Base-by-base conservation (phyloP, 1,140 invertebrate species). In the Hyles euphorbiae region DNA sequence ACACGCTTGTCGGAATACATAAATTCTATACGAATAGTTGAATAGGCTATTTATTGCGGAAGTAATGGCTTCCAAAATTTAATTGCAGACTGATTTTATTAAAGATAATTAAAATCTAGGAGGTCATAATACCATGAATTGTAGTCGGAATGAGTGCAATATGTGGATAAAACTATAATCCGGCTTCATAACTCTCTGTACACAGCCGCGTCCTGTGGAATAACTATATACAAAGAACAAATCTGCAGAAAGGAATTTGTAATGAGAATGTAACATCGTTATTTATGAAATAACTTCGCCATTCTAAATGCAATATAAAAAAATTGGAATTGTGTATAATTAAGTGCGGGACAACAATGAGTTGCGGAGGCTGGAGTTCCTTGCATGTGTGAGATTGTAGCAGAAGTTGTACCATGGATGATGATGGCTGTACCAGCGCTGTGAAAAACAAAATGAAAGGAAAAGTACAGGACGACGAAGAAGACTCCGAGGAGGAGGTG, bases 31-130 rank as follows among this genome's bases (percentile, higher is more conserved):
- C 72, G 73, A 76, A 74, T 78, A 83, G 83, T 78, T 83, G 76
- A 87, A 85, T 88, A 73, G 67, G 86, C 84, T 88, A 88, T 89
- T 88, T 86, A 86, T 83, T 89, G 83, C 83, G 83, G 88, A 89
- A 89, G 87, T 89, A 89, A 89, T 89, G 88, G 88, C 88, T 89
- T 89, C 88, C 88, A 88, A 85, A 82, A 73, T 81, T 83, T 87
- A 88, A 89, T 88, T 89, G 79, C 71, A 76, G 72, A 68, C 72
- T 76, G 77, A 78, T 68, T 78, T 74, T 74, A 63, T 69, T 73
- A 76, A 56, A 53, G 60, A 61, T 66, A 72, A 78, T 77, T 81
- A 68, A 71, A 61, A 64, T 62, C 40, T 70, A 72, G 68, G 58
- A 66, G 54, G 48, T 61, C 32, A 47, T 57, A 44, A 61, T 57